phyloP scores from a whole-genome alignment of 2,113 vertebrate species.

The Centropus unirufus region DNA sequence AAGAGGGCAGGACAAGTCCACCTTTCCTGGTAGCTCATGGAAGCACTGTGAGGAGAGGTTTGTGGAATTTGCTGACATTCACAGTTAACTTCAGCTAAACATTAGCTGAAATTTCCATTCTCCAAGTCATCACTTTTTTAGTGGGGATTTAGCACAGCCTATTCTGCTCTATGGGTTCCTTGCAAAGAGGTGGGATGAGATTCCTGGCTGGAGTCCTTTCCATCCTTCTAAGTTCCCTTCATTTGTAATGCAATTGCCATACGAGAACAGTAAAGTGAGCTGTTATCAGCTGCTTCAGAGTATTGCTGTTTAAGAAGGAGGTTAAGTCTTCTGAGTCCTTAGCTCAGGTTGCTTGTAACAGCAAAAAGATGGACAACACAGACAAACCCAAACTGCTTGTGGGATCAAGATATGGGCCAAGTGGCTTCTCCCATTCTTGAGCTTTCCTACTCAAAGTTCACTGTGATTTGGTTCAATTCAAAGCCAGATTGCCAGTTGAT shows the following conservation, averaged over 20 bases:
- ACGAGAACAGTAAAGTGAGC: neutral
- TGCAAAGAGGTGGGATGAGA: neutral
- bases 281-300: slow-evolving; percentile 11
- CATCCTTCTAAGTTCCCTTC: neutral
- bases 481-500: neutral
- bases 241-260: neutral
- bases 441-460: neutral
- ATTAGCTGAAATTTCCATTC: neutral
- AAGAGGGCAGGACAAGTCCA: neutral
- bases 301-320: neutral
- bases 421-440: neutral
- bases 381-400: neutral
- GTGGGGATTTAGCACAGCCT: neutral
- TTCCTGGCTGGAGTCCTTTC: neutral
- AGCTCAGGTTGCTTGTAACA: neutral
- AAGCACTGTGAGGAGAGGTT: neutral
- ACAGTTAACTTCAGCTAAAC: neutral
- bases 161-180: neutral
- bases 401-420: neutral
- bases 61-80: neutral
- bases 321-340: neutral
- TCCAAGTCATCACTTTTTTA: neutral
- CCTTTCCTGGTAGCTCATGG: neutral
- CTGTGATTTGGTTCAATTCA: neutral
- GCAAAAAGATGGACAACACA: neutral